Base-by-base conservation (phyloP, 2,113 vertebrate genomes). In the Dicerorhinus sumatrensis region DNA sequence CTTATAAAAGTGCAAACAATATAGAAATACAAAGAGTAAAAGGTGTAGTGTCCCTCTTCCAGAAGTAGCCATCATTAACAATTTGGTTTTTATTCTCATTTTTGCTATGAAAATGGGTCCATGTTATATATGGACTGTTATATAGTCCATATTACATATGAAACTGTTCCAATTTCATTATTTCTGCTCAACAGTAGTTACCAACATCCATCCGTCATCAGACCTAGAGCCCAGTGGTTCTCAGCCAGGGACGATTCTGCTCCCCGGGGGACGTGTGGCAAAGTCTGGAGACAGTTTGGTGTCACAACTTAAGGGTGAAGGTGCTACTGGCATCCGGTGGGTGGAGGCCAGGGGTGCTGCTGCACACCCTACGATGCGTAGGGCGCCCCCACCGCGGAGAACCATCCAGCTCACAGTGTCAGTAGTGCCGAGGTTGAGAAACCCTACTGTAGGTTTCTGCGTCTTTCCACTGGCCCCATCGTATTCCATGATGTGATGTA, bases 401-500 rank as follows among this genome's bases (percentile, higher is more conserved):
- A 8, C 0, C 8, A 2, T 8, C 29, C 46, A 25, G 36, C 90
- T 75, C 70, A 8, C 0, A 9, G 17, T 1, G 51, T 4, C 33
- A 3, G 13, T 1, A 10, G 1, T 8, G 14, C 56, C 5, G 2
- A 29, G 12, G 31, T 7, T 31, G 62, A 77, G 76, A 7, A 4
- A 2, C 6, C 14, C 69, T 8, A 25, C 31, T 25, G 2, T 17
- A 8, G 58, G 23, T 8, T 27, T 10, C 0, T 0, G 6, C 13
- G 0, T 21, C 14, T 39, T 42, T 54, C 12, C 2, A 18, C 42
- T 8, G 13, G 82, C 12, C 42, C 16, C 25, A 0, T 13, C 1
- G 11, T 12, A 17, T 27, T 29, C 20, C 4, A 0, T 25, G 1
- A 8, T 20, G 25, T 8, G 16, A 12, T 1, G 0, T 2, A 0